Evolutionary conservation across 2,797 vertebrate species (phyloP), one percentile per base, ranked within the genome.

Genomic region (Hippopotamyrus pictus): DNA sequence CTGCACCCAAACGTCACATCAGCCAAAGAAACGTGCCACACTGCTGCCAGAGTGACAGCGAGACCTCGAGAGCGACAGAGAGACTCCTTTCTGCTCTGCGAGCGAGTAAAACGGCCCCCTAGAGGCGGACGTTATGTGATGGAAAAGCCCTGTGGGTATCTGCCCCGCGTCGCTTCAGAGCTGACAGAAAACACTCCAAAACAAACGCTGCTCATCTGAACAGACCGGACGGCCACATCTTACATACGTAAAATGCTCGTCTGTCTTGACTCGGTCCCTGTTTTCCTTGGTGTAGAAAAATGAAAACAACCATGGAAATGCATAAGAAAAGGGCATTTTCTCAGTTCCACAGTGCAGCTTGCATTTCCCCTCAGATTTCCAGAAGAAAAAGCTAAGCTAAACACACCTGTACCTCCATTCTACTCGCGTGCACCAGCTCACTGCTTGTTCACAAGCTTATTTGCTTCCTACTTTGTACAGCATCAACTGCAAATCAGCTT

Each of bases 391-490:
- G 11, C 85, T 87, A 37, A 37, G 29, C 12, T 8, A 41, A 46
- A 22, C 76, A 82, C 17, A 37, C 9, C 46, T 25, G 8, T 14
- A 50, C 79, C 29, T 82, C 8, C 25, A 25, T 57, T 53, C 51
- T 59, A 86, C 37, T 29, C 25, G 3, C 14, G 3, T 41, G 59
- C 41, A 79, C 12, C 22, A 14, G 5, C 22, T 5, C 1, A 0
- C 69, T 41, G 44, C 82, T 57, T 51, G 41, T 11, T 22, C 25
- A 41, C 73, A 54, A 22, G n/a, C 19, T n/a, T 59, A 88, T 88
- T 11, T 69, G 89, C 91, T 89, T 91, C 91, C 91, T 90, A 46
- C 91, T 89, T 91, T 90, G 91, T 90, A 41, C 89, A 91, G 62
- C 44, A 91, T 90, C 86, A 22, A 1, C 88, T 46, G 12, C 7